Percentiles rank a stretch among this genome's conserved stretches.
phyloP scores from a whole-genome alignment of 2,113 vertebrate species.

The Pedionomus torquatus region DNA sequence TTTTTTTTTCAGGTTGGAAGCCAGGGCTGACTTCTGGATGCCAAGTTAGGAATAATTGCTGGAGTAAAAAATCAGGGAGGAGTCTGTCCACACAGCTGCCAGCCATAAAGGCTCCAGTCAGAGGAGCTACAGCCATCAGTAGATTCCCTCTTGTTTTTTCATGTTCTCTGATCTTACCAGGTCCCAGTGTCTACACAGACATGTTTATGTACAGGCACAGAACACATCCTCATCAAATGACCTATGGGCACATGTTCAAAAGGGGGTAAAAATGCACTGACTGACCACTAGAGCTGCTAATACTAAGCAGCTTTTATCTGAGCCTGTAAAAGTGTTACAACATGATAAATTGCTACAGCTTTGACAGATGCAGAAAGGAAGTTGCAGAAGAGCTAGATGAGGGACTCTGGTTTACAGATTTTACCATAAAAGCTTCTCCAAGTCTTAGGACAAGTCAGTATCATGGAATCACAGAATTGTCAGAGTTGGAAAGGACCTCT shows the following conservation, averaged over 20 bases:
- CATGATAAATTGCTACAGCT: neutral
- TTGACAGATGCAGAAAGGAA: neutral
- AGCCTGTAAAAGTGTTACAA: neutral
- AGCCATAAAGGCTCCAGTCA: neutral
- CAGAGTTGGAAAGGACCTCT: too few species aligned
- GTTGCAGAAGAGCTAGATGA: neutral
- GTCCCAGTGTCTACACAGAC: neutral
- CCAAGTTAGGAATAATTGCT: slow-evolving; percentile 26
- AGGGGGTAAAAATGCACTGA: neutral
- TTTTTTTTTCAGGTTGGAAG: slow-evolving; percentile 12
- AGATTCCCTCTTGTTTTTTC: slow-evolving; percentile 27
- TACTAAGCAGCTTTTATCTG: neutral
- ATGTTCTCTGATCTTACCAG: neutral
- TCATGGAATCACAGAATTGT: too few species aligned
- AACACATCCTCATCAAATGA: neutral
- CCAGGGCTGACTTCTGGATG: slow-evolving; percentile 24
- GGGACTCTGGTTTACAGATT: neutral
- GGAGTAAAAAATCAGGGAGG: slow-evolving; percentile 32
- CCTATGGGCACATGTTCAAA: neutral
- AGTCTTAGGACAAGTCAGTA: neutral
- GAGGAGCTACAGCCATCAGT: neutral
- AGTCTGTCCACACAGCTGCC: neutral
- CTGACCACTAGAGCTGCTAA: neutral
- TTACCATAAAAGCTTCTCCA: neutral
- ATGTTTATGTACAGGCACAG: neutral